Evolutionary conservation across 2,888 invertebrate species (phyloP), one percentile per base, ranked within the genome.

Genomic region (Sinohyriopsis cumingii): DNA sequence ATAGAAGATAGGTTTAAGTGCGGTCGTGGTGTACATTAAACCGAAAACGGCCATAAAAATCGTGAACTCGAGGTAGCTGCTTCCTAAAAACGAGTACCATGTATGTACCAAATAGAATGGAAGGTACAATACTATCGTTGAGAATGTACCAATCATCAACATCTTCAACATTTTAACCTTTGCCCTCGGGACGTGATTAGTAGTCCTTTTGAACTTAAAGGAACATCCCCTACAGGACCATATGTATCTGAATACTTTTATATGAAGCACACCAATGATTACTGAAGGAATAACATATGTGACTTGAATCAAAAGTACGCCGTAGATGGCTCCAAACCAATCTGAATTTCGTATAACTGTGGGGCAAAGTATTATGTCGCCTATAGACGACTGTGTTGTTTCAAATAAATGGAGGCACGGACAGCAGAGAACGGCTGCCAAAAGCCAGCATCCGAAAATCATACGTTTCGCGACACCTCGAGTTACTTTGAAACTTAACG

Each of bases 81-180:
- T 59, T 25, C 71, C 57, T 6, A 70, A 59, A 61, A 83, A 69
- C 22, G 79, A 78, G 66, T 81, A 78, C 74, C 78, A 82, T 25
- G 82, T n/a, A 53, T 86, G 84, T 9, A 74, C 65, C 53, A 77
- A 63, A 69, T 81, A 83, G 63, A 81, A 81, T 12, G 88, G 87
- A 0, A 75, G 22, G 24, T 79, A 67, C 18, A 83, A 69, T 2
- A 79, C 6, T 7, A 84, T 22, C 1, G 80, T 82, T 6, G 74
- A 54, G 0, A 69, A 33, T 3, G 84, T 83, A 18, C 85, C 81
- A 9, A 84, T 68, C 63, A 88, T 82, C n/a, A 89, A 72, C 84
- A 88, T 86, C 70, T 86, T 87, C 28, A 88, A 76, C 84, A 88
- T 88, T 77, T 87, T 87, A 9, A 86, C 87, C 73, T 89, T 89